A percentile compares a stretch with the other conserved stretches of the same genome.
Conservation (phyloP, 2,888 invertebrate species). For the Ormyrus thymus region DNA sequence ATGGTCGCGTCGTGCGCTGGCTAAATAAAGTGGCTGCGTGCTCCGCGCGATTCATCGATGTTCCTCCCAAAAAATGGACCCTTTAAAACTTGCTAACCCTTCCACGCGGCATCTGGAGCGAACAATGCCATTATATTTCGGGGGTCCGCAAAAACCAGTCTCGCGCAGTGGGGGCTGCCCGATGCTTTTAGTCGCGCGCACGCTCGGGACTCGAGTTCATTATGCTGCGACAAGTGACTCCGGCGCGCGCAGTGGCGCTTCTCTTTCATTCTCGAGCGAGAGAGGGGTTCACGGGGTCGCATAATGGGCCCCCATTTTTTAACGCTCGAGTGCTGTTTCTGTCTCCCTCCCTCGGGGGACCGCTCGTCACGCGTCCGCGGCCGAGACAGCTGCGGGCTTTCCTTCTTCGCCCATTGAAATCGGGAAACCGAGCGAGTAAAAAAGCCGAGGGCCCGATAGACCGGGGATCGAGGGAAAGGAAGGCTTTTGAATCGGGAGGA, state of each 20-base stretch:
- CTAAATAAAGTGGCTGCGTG: not conserved
- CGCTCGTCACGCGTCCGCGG: conserved; percentile 57
- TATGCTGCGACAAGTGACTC: conserved; percentile 42
- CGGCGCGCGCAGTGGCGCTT: conserved; percentile 5
- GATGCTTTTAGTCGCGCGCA: too few relatives aligned
- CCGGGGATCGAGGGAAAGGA: not conserved
- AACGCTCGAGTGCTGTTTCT: conserved; percentile 39
- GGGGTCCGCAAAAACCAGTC: not conserved
- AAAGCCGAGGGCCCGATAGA: not conserved
- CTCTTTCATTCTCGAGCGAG: not conserved
- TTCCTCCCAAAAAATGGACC: not conserved
- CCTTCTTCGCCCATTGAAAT: conserved; percentile 59
- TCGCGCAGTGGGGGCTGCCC: not conserved
- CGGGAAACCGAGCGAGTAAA: conserved; percentile 55
- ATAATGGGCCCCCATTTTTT: conserved; percentile 68
- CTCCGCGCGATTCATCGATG: not conserved
- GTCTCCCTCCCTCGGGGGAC: not conserved
- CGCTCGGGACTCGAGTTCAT: conserved; percentile 9
- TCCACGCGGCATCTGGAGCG: not conserved
- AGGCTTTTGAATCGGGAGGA: conserved; percentile 5
- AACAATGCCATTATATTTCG: conserved; percentile 16
- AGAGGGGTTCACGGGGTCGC: conserved; percentile 17
- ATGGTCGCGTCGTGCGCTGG: not conserved
- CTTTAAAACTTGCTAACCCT: too few relatives aligned
- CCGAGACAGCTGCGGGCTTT: conserved; percentile 60